Evolutionary conservation across 2,113 vertebrate species (phyloP).

Genomic region (Mugil cephalus): DNA sequence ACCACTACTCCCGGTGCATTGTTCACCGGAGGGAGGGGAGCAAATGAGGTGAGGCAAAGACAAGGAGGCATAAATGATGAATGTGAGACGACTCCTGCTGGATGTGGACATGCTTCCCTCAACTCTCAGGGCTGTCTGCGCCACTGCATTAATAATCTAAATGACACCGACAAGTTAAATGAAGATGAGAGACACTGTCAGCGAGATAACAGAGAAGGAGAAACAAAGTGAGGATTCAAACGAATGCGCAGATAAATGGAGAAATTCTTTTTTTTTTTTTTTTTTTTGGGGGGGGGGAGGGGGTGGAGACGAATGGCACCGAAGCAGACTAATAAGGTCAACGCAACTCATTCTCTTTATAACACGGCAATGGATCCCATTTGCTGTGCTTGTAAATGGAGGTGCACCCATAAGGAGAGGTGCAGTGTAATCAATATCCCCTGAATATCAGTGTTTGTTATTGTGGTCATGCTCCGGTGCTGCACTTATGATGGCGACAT

Average conservation of each 20-base stretch:
- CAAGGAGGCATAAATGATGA: slow-evolving; percentile 87
- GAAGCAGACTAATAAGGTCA: slow-evolving; percentile 28
- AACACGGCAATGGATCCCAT: slow-evolving; percentile 12
- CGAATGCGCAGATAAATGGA: slow-evolving; percentile 4
- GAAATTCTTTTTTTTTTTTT: not conserved
- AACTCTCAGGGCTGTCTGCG: slow-evolving; percentile 64
- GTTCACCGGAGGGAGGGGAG: slow-evolving; percentile 44
- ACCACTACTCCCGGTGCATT: slow-evolving; percentile 20
- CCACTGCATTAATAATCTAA: slow-evolving; percentile 46
- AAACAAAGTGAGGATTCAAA: slow-evolving; percentile 4
- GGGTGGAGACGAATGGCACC: slow-evolving; percentile 8
- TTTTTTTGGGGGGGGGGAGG: too few species aligned
- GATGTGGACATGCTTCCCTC: slow-evolving; percentile 75
- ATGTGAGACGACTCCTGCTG: slow-evolving; percentile 74
- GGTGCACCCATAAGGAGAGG: not conserved
- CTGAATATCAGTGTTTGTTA: not conserved
- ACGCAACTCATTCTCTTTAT: not conserved
- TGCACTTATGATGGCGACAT: not conserved
- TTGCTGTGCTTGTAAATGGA: slow-evolving; percentile 20
- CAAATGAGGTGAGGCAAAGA: slow-evolving; percentile 81
- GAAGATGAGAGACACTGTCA: slow-evolving; percentile 38
- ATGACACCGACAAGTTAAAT: slow-evolving; percentile 49
- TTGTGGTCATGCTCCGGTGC: not conserved
- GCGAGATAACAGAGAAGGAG: slow-evolving; percentile 13
- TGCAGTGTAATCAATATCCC: not conserved